Conservation (phyloP, 2,888 invertebrate species). For the Cryptops parisi region DNA sequence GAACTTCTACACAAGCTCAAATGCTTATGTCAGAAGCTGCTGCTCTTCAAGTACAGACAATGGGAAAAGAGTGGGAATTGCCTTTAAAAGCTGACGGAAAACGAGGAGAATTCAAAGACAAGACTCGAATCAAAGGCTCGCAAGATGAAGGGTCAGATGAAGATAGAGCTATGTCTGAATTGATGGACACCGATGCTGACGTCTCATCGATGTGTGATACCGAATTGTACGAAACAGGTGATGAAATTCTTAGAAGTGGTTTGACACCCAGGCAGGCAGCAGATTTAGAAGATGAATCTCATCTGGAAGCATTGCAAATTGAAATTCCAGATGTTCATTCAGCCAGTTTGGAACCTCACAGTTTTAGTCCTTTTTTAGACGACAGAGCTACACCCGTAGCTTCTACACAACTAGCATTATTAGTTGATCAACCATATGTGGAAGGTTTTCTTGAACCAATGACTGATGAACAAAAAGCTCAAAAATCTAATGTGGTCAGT, state of each 20-base stretch:
- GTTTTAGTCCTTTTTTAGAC: not conserved
- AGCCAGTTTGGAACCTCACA: not conserved
- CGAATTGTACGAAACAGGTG: constrained; percentile 1
- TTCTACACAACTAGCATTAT: not conserved
- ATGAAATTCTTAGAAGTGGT: constrained; percentile 1
- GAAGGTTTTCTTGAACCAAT: not conserved
- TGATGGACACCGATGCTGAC: constrained; percentile 18
- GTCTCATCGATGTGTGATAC: constrained; percentile 10
- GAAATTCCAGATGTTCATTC: constrained; percentile 10
- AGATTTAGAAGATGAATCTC: not conserved
- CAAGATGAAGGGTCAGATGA: constrained; percentile 9
- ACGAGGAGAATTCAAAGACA: not conserved
- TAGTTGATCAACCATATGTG: not conserved
- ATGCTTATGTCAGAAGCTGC: constrained; percentile 4
- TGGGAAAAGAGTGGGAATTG: not conserved
- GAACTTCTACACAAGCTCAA: constrained; percentile 8
- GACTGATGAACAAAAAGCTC: not conserved
- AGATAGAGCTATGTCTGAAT: constrained; percentile 15
- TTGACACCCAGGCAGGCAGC: not conserved
- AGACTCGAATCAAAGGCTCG: no score
- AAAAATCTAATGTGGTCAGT: not conserved
- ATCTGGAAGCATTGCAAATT: not conserved
- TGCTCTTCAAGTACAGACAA: not conserved
- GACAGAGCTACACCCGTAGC: constrained; percentile 12
- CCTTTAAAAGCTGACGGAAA: not conserved